A percentile compares a stretch with the other conserved stretches of the same genome.
phyloP scores from a whole-genome alignment of 2,797 vertebrate species.

The Anniella stebbinsi region DNA sequence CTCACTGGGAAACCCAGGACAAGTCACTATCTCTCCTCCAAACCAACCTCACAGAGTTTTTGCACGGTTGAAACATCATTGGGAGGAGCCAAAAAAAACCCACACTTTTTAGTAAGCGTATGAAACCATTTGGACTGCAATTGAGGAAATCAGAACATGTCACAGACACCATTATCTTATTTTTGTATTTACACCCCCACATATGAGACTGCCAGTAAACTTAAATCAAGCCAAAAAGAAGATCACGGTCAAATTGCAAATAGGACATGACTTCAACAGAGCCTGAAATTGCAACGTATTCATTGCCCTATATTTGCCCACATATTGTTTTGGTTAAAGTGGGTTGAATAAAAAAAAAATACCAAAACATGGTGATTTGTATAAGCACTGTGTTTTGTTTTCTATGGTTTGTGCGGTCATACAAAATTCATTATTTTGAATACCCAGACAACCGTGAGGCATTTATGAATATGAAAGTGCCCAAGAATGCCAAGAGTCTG shows the following conservation, averaged over 20 bases:
- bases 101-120: slow-evolving; percentile 4
- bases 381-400: slow-evolving; percentile 32
- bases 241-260: slow-evolving; percentile 53
- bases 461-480: not conserved
- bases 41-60: not conserved
- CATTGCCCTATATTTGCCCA: slow-evolving; percentile 31
- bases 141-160: not conserved
- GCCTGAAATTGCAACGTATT: slow-evolving; percentile 39
- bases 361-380: not conserved
- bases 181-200: not conserved
- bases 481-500: slow-evolving; percentile 6
- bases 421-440: slow-evolving; percentile 36
- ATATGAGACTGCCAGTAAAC: not conserved
- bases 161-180: slow-evolving; percentile 1
- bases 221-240: slow-evolving; percentile 18
- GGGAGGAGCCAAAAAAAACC: too few relatives aligned
- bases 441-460: slow-evolving; percentile 20
- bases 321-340: slow-evolving; percentile 19
- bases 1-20: not conserved
- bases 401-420: not conserved
- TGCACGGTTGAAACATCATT: not conserved
- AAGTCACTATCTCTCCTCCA: not conserved
- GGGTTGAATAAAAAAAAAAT: slow-evolving; percentile 32
- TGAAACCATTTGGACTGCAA: slow-evolving; percentile 2
- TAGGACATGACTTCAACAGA: not conserved